Conservation (phyloP, 2,113 vertebrate genomes). For the Holacanthus passer region DNA sequence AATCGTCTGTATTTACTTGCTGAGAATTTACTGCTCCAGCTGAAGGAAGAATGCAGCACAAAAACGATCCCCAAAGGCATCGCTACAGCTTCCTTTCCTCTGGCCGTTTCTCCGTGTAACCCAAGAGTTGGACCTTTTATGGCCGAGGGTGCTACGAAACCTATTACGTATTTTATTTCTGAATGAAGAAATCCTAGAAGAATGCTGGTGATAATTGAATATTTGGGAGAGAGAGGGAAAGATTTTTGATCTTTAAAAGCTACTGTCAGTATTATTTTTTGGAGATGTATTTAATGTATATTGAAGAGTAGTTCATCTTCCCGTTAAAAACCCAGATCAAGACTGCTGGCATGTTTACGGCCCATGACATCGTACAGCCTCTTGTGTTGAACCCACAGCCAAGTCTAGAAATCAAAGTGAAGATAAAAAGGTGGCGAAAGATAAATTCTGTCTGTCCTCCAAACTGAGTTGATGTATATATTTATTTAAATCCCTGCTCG, state of each 20-base stretch:
- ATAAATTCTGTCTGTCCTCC: conserved; percentile 56
- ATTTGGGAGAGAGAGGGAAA: not conserved
- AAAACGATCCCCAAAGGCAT: conserved; percentile 34
- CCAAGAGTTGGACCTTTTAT: conserved; percentile 50
- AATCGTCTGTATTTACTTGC: conserved; percentile 45
- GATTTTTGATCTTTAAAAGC: conserved; percentile 36
- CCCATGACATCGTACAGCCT: conserved; percentile 33
- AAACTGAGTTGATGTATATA: conserved; percentile 70
- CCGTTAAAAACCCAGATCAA: not conserved
- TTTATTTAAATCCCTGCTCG: conserved; percentile 80
- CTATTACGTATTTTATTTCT: conserved; percentile 23
- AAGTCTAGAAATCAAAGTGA: conserved; percentile 34
- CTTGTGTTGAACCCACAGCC: not conserved
- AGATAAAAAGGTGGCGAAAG: conserved; percentile 48
- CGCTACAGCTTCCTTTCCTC: not conserved
- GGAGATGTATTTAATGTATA: conserved; percentile 37
- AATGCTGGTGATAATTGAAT: conserved; percentile 41
- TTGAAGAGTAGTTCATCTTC: conserved; percentile 52
- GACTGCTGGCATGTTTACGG: conserved; percentile 43
- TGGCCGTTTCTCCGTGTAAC: conserved; percentile 32
- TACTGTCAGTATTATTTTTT: conserved; percentile 25
- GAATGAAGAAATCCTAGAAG: conserved; percentile 38
- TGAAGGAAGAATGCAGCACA: conserved; percentile 35
- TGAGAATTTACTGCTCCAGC: conserved; percentile 44
- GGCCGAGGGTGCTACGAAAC: conserved; percentile 22